A percentile compares a stretch with the other conserved stretches of the same genome.
Evolutionary conservation across 2,888 invertebrate genomes (phyloP).

Genomic region (Lumbricus terrestris): DNA sequence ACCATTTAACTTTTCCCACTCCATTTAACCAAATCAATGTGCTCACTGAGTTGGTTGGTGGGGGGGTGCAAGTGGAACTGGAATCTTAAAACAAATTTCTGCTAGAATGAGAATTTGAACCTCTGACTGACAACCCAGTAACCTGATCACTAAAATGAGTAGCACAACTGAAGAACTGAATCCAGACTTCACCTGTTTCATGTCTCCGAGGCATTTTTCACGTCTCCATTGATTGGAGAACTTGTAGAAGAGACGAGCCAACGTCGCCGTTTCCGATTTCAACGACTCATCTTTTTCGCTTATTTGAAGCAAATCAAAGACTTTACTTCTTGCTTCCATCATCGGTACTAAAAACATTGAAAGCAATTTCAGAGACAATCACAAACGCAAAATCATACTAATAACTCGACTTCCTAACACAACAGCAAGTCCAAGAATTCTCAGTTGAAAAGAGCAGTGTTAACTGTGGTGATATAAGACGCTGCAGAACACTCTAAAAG

Average conservation of each 20-base stretch:
- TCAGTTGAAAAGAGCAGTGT: neutral
- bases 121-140: too few species aligned
- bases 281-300: neutral
- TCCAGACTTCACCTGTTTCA: conserved; percentile 15
- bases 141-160: neutral
- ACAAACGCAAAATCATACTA: too few species aligned
- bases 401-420: neutral
- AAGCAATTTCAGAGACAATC: neutral
- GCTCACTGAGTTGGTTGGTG: too few species aligned
- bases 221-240: conserved; percentile 10
- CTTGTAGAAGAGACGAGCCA: conserved; percentile 5
- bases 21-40: too few species aligned
- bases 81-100: too few species aligned
- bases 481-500: too few species aligned
- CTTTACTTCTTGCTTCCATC: conserved; percentile 4
- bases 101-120: too few species aligned
- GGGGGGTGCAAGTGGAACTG: too few species aligned
- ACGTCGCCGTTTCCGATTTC: neutral
- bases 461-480: too few species aligned
- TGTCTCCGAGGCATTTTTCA: neutral
- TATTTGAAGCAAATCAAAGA: neutral
- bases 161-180: neutral
- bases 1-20: too few species aligned
- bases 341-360: neutral
- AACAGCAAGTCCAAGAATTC: neutral